These are phyloP conservation scores for Nemotelus nigrinus DNA, from an alignment of 2,888 invertebrate species.

Conservation along the genomic window DNA sequence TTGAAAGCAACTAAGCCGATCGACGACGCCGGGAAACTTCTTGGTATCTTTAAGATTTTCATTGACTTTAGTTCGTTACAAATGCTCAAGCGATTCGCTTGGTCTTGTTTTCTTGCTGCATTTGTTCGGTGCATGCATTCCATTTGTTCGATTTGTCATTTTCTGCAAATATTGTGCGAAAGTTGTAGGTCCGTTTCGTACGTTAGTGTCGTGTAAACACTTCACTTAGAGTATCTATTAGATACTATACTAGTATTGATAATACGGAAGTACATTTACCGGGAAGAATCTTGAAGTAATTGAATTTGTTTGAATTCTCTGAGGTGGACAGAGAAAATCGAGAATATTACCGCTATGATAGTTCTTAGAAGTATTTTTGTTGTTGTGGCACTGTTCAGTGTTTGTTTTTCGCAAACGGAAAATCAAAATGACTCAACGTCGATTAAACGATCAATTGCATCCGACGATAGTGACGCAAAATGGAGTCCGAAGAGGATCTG, in stretches of 20 bases:
- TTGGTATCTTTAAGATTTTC: neutral
- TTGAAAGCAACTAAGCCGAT: neutral
- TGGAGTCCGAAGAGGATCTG: neutral
- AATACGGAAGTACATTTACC: no score
- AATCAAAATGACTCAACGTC: conserved; percentile 5
- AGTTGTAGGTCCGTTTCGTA: neutral
- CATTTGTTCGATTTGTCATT: neutral
- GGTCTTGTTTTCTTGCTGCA: neutral
- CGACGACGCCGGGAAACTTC: conserved; percentile 2
- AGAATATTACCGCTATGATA: conserved; percentile 8
- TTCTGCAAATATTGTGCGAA: conserved; percentile 4
- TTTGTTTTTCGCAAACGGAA: conserved; percentile 3
- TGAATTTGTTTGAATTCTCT: neutral
- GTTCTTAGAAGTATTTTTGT: conserved; percentile 31
- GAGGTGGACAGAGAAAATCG: neutral
- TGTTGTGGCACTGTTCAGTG: neutral
- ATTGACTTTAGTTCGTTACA: conserved; percentile 4
- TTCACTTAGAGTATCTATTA: neutral
- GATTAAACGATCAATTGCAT: conserved; percentile 14
- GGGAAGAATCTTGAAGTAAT: neutral
- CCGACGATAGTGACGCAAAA: neutral
- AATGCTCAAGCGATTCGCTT: conserved; percentile 4
- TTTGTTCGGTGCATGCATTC: neutral
- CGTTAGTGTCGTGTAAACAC: conserved; percentile 1
- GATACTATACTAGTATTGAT: neutral